Percentiles rank a stretch among this genome's conserved stretches.
Evolutionary conservation across 1,140 invertebrate genomes (phyloP).

Genomic region (Hirudo medicinalis): DNA sequence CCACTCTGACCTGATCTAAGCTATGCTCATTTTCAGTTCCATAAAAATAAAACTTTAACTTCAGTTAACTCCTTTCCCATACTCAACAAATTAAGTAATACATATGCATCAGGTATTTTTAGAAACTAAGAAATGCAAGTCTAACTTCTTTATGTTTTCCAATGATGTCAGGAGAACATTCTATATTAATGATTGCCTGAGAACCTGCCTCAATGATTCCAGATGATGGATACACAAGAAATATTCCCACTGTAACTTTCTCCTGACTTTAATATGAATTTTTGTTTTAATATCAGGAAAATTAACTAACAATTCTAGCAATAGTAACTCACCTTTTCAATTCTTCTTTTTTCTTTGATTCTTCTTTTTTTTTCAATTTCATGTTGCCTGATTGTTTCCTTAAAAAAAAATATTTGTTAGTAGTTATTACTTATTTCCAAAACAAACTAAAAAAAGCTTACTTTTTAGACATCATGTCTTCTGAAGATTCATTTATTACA

Average conservation of each 20-base stretch:
- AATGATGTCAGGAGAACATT: constrained; percentile 36
- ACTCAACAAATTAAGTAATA: too few relatives aligned
- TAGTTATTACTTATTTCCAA: background rate
- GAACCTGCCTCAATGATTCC: constrained; percentile 35
- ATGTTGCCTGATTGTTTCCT: too few relatives aligned
- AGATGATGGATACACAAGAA: constrained; percentile 39
- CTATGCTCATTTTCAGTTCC: background rate
- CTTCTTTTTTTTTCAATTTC: too few relatives aligned
- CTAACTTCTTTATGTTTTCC: constrained; percentile 37
- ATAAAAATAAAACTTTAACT: too few relatives aligned
- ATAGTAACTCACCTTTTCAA: too few relatives aligned
- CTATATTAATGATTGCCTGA: constrained; percentile 36
- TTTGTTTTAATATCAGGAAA: too few relatives aligned
- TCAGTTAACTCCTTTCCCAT: too few relatives aligned
- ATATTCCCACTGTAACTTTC: constrained; percentile 28
- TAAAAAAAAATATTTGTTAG: too few relatives aligned
- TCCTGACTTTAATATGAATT: too few relatives aligned
- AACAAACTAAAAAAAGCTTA: background rate
- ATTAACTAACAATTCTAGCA: too few relatives aligned
- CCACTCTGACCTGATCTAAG: too few relatives aligned
- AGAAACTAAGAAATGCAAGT: constrained; percentile 25
- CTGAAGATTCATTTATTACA: background rate
- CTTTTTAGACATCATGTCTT: background rate
- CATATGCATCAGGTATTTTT: background rate
- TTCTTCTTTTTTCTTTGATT: too few relatives aligned